Percentiles rank a stretch among this genome's conserved stretches.
Evolutionary conservation across 2,113 vertebrate genomes (phyloP).

Genomic region (Perca schrenkii): DNA sequence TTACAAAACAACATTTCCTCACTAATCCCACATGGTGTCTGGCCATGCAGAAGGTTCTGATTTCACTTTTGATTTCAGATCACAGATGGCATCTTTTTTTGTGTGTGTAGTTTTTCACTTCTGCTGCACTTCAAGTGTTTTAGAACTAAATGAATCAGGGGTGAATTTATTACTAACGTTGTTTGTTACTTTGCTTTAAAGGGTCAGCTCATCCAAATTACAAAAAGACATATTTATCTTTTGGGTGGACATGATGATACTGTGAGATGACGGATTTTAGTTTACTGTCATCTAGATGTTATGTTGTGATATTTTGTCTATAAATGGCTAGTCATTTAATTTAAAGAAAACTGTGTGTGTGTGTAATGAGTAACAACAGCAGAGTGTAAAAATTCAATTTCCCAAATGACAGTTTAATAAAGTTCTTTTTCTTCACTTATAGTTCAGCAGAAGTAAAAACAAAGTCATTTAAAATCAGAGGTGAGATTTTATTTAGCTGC

Average conservation of each 20-base stretch:
- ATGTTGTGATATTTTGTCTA: not conserved
- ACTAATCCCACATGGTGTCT: not conserved
- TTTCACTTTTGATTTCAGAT: slow-evolving; percentile 33
- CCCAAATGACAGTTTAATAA: no score
- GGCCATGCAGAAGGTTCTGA: not conserved
- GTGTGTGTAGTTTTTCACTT: not conserved
- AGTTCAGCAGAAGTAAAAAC: not conserved
- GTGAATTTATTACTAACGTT: no score
- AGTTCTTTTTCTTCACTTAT: not conserved
- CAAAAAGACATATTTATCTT: not conserved
- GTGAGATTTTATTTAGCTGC: not conserved
- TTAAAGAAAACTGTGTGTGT: no score
- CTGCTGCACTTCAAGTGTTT: not conserved
- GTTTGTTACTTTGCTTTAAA: not conserved
- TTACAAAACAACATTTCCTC: not conserved
- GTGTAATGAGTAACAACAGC: no score
- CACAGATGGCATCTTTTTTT: not conserved
- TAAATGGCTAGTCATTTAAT: no score
- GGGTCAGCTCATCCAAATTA: not conserved
- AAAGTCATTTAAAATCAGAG: slow-evolving; percentile 20
- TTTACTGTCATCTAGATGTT: not conserved
- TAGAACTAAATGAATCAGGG: not conserved
- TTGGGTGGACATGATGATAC: not conserved
- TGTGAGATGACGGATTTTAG: not conserved
- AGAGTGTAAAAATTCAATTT: no score